A percentile compares a stretch with the other conserved stretches of the same genome.
Evolutionary conservation across 92 coral and sea anemone genomes (phyloP).

Genomic region (Nematostella vectensis): DNA sequence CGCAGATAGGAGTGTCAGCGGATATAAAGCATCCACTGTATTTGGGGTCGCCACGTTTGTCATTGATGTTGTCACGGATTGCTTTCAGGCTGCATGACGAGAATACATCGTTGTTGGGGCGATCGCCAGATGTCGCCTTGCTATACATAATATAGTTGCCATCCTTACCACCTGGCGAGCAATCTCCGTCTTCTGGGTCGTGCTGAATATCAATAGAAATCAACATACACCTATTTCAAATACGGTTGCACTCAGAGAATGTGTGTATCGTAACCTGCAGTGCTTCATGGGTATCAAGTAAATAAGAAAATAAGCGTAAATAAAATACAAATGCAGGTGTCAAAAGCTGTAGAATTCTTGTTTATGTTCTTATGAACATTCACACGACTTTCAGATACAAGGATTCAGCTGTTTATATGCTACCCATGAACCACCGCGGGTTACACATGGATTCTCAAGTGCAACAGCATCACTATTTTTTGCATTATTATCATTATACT

Average conservation of each 20-base stretch:
- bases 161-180: slow-evolving; percentile 66
- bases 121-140: slow-evolving; percentile 90
- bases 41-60: slow-evolving; percentile 24
- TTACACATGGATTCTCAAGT: background rate
- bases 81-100: slow-evolving; percentile 70
- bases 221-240: no score
- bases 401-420: no score
- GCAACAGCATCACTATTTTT: background rate
- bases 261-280: no score
- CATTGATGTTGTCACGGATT: slow-evolving; percentile 56
- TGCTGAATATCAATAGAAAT: slow-evolving; percentile 61
- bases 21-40: slow-evolving; percentile 27
- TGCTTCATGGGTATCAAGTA: no score
- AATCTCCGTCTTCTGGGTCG: slow-evolving; percentile 53
- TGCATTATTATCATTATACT: no score
- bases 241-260: no score
- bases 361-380: no score
- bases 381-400: no score
- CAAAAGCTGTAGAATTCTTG: no score
- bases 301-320: no score
- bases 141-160: slow-evolving; percentile 92
- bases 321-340: no score
- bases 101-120: slow-evolving; percentile 64
- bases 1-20: slow-evolving; percentile 54
- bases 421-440: no score